Evolutionary conservation across 1,140 invertebrate genomes (phyloP).

Genomic region (Drosophila pachea): DNA sequence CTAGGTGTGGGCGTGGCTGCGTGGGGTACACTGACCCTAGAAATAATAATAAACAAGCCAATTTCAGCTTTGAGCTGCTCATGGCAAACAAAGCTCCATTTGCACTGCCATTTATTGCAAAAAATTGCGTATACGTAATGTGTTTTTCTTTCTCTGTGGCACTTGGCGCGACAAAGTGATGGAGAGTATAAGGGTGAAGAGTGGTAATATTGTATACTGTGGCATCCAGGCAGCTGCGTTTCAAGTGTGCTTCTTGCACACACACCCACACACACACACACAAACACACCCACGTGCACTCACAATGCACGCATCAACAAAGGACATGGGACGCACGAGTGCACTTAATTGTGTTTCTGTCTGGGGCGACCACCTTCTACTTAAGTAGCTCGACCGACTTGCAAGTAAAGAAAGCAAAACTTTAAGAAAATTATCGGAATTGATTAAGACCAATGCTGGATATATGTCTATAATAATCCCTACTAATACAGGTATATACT

Average conservation of each 20-base stretch:
- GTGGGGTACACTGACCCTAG: constrained; percentile 50
- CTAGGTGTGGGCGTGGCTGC: constrained; percentile 8
- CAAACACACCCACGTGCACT: constrained; percentile 5
- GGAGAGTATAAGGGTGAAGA: constrained; percentile 6
- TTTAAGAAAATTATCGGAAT: constrained; percentile 17
- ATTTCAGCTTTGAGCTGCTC: constrained; percentile 36
- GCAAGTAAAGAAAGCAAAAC: constrained; percentile 24
- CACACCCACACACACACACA: constrained; percentile 6
- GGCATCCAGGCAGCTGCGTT: constrained; percentile 47
- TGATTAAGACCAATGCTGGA: constrained; percentile 10
- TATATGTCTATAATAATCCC: neutral
- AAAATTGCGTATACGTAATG: constrained; percentile 63
- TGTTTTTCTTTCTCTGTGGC: constrained; percentile 30
- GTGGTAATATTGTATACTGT: constrained; percentile 32
- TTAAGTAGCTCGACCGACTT: constrained; percentile 12
- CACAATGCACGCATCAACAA: constrained; percentile 18
- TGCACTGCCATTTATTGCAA: constrained; percentile 50
- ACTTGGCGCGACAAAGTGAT: constrained; percentile 20
- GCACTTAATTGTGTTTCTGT: constrained; percentile 61
- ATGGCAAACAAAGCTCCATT: constrained; percentile 66
- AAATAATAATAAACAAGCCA: constrained; percentile 61
- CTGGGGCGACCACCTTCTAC: constrained; percentile 27
- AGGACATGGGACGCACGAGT: constrained; percentile 42
- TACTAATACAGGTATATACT: neutral
- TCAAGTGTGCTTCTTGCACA: constrained; percentile 25